Evolutionary conservation across 92 coral and sea anemone species (phyloP), one percentile per base, ranked within the genome.

Genomic region (Anthopleura xanthogrammica): DNA sequence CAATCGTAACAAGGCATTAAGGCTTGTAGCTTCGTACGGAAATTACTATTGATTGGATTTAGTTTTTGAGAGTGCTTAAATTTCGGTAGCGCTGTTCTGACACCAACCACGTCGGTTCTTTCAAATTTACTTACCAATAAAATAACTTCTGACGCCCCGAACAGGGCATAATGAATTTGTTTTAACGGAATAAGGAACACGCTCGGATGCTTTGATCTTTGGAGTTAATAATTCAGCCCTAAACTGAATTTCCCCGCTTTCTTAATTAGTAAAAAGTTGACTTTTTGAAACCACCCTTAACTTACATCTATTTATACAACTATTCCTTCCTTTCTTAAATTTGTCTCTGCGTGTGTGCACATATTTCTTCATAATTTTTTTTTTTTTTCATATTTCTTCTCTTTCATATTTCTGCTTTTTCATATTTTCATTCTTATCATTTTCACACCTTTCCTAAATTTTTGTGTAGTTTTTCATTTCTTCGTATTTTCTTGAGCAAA

Each of bases 1-100:
- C 84, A 81, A 20, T 50, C 57, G 41, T 48, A 70, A 68, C 55
- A 46, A 52, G 77, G 65, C 77, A 81, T 68, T 68, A 81, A 57
- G 62, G 73, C 16, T 24, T 71, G 80, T 81, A 81, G 74, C 55
- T 24, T 62, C 29, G 42, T 17, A 62, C 77, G 56, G 84, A 81
- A 68, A 48, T 68, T 68, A 29, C 74, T 68, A 7, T 29, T 68
- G 74, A 68, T 68, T 24, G 41, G 43, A 12, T 68, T 29, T 77
- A 77, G 80, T 68, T 29, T 29, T 24, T 36, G 41, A 68, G 41
- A 14, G 74, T 29, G 74, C 70, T 68, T 23, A 23, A 68, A 68
- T 24, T 16, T 68, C 41, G 42, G 7, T 12, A 19, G 74, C 36
- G 40, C 41, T 43, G 22, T 11, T 7, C 4, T 62, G 70, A 24